These are phyloP conservation scores for Caenorhabditis sulstoni DNA, from an alignment of 2,888 invertebrate species.

Conservation along the genomic window DNA sequence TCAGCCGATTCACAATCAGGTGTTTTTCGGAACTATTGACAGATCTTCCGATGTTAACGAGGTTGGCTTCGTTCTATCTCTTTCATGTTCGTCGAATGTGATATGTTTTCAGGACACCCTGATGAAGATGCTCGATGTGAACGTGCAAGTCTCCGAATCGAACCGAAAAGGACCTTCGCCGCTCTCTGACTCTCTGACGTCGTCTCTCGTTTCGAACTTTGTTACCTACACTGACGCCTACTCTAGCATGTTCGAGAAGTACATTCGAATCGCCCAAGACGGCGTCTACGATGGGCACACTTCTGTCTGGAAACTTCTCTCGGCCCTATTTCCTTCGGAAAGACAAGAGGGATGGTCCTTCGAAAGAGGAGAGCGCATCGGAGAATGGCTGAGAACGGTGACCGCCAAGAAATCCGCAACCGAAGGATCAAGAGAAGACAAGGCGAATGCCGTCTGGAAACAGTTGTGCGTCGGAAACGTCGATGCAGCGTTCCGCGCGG, in stretches of 20 bases:
- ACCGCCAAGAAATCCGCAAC: slow-evolving; percentile 5
- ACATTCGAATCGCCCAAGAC: slow-evolving; percentile 35
- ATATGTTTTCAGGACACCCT: slow-evolving; percentile 27
- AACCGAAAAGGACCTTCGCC: slow-evolving; percentile 31
- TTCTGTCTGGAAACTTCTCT: slow-evolving; percentile 65
- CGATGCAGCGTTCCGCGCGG: slow-evolving; percentile 54
- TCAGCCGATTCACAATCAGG: slow-evolving; percentile 44
- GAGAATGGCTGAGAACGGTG: slow-evolving; percentile 62
- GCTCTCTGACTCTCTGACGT: not conserved
- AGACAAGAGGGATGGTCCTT: slow-evolving; percentile 61
- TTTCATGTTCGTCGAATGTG: too few relatives aligned
- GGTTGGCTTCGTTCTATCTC: slow-evolving; percentile 4
- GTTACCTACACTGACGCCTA: slow-evolving; percentile 34
- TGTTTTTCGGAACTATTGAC: slow-evolving; percentile 46
- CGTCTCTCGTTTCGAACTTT: slow-evolving; percentile 25
- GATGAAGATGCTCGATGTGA: slow-evolving; percentile 39
- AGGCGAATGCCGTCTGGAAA: slow-evolving; percentile 53
- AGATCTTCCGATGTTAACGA: slow-evolving; percentile 42
- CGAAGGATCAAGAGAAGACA: not conserved
- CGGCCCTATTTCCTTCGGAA: slow-evolving; percentile 62
- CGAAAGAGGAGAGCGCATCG: slow-evolving; percentile 60
- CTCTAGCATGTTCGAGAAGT: slow-evolving; percentile 32
- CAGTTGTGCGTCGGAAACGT: slow-evolving; percentile 61
- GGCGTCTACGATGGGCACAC: slow-evolving; percentile 52
- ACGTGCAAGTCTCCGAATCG: slow-evolving; percentile 26